Conservation (phyloP, 2,797 vertebrate genomes). For the Macrochelys suwanniensis region DNA sequence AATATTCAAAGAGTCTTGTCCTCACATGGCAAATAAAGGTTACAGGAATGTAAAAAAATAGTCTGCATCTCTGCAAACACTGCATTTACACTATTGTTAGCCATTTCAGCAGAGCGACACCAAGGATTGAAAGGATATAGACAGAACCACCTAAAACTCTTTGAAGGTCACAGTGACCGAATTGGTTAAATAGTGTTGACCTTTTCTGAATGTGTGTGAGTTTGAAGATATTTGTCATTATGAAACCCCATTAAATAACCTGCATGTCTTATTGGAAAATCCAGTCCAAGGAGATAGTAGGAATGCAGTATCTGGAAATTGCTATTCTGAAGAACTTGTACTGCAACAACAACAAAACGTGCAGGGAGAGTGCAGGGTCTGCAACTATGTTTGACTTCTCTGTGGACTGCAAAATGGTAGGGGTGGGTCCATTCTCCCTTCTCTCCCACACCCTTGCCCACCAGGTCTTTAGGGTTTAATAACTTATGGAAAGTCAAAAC, state of each 20-base stretch:
- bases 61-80: not conserved
- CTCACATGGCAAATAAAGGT: not conserved
- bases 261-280: slow-evolving; percentile 52
- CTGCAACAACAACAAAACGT: slow-evolving; percentile 48
- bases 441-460: no score
- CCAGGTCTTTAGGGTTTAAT: no score
- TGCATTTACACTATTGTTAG: not conserved
- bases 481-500: not conserved
- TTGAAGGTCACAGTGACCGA: not conserved
- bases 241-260: slow-evolving; percentile 40
- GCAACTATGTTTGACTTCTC: no score
- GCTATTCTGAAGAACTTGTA: slow-evolving; percentile 28
- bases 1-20: not conserved
- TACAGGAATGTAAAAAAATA: not conserved
- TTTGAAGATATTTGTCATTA: slow-evolving; percentile 62
- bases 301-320: not conserved
- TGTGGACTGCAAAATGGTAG: no score
- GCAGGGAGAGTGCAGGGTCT: no score
- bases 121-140: not conserved
- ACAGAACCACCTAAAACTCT: fast-evolving
- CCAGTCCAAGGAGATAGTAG: no score
- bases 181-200: not conserved
- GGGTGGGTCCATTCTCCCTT: no score
- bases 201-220: slow-evolving; percentile 17
- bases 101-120: not conserved